Base-by-base conservation (phyloP, 92 coral and sea anemone species). In the Phenganax marumi region DNA sequence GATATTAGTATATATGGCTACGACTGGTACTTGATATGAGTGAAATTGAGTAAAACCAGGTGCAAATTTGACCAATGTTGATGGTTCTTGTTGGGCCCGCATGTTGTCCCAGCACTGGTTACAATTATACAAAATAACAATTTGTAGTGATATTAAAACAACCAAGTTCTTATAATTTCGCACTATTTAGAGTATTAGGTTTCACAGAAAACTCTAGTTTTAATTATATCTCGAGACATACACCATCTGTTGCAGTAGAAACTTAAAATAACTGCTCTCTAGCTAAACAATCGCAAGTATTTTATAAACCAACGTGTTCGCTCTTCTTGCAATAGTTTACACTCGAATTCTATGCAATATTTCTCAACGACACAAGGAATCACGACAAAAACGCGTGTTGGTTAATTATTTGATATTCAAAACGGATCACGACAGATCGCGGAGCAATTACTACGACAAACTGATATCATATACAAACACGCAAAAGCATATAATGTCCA, bases 131-230 rank as follows among this genome's bases (percentile, higher is more conserved):
- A 33, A 33, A 33, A 33, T 33, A 33, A 33, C 43, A 33, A 33
- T 33, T 33, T 33, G 43, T 33, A 33, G 43, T 33, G 63, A 56
- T 21, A 56, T 21, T 14, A 21, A 14, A 6, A 56, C 8, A 56
- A 56, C 18, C 63, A 0, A 10, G 7, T 13, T 14, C 19, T 56
- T 56, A 7, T 56, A 0, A 14, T 56, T 7, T 39, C 14, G 72
- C 48, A 66, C 10, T 33, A 23, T 66, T 19, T 1, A 10, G 7
- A 10, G 72, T 66, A 33, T 66, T 33, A 33, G 9, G 50, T 66
- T 66, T 66, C 72, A 66, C 9, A 66, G 48, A 66, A 66, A 66
- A 66, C 68, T 23, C 43, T n/a, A 23, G 49, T 66, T 66, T 33
- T 66, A 66, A 66, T 66, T 25, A 39, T 19, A 48, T 12, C 50